These are phyloP conservation scores for Elysia chlorotica DNA, from an alignment of 1,140 invertebrate species.

Conservation along the genomic window DNA sequence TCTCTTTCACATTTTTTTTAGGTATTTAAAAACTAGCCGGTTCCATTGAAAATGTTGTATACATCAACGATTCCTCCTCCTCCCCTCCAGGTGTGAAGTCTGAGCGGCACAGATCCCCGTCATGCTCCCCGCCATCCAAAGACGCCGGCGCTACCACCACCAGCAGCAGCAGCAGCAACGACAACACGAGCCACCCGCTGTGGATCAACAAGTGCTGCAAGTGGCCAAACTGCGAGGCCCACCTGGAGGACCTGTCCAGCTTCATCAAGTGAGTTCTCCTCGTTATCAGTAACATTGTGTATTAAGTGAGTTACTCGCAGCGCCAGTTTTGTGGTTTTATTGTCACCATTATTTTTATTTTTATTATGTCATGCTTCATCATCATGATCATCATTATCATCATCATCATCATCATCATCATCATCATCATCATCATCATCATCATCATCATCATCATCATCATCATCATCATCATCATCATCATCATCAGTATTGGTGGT, in stretches of 20 bases:
- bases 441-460: not conserved
- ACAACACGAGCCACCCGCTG: conserved; percentile 5
- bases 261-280: conserved; percentile 19
- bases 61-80: too few species aligned
- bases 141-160: not conserved
- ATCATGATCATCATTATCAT: conserved; percentile 23
- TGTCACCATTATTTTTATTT: not conserved
- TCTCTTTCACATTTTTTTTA: too few species aligned
- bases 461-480: not conserved
- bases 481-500: conserved; percentile 22
- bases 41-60: too few species aligned
- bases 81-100: not conserved
- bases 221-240: conserved; percentile 21
- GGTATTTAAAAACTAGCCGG: too few species aligned
- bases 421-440: conserved; percentile 11
- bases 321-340: not conserved
- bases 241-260: conserved; percentile 1
- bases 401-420: conserved; percentile 14
- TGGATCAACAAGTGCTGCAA: conserved; percentile 21
- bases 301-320: too few species aligned
- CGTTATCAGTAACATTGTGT: too few species aligned
- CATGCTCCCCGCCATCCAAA: conserved; percentile 15
- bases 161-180: not conserved
- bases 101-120: not conserved
- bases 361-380: not conserved